These are phyloP conservation scores for Ictalurus punctatus DNA, from an alignment of 2,113 vertebrate genomes.

Conservation along the genomic window DNA sequence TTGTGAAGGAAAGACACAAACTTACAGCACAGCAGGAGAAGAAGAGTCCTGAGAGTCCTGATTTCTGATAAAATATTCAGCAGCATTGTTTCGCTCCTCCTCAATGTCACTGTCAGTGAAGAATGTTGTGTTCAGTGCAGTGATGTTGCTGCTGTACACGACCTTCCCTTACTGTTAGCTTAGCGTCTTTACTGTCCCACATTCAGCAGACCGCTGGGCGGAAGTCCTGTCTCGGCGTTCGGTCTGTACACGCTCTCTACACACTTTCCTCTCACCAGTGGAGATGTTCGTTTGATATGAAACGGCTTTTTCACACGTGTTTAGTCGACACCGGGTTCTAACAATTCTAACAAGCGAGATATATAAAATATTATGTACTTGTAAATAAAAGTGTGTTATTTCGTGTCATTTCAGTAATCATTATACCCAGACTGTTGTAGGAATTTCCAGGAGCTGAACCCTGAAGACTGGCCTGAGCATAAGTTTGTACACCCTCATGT, in stretches of 20 bases:
- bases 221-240: background rate
- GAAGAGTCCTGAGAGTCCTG: background rate
- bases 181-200: background rate
- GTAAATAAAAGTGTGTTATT: too few species aligned
- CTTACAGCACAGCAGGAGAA: slow-evolving; percentile 17
- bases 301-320: background rate
- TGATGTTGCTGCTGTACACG: background rate
- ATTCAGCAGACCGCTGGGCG: background rate
- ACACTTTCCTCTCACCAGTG: background rate
- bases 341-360: too few species aligned
- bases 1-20: background rate
- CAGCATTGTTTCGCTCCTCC: background rate
- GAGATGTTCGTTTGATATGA: background rate
- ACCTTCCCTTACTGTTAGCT: background rate
- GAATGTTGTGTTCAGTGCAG: background rate
- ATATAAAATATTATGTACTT: too few species aligned
- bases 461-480: background rate
- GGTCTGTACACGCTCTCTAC: background rate
- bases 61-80: background rate
- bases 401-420: background rate
- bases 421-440: background rate
- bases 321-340: too few species aligned
- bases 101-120: too few species aligned
- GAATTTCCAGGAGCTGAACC: background rate
- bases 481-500: background rate